phyloP scores from a whole-genome alignment of 2,797 vertebrate genomes.

The Girardinus metallicus region DNA sequence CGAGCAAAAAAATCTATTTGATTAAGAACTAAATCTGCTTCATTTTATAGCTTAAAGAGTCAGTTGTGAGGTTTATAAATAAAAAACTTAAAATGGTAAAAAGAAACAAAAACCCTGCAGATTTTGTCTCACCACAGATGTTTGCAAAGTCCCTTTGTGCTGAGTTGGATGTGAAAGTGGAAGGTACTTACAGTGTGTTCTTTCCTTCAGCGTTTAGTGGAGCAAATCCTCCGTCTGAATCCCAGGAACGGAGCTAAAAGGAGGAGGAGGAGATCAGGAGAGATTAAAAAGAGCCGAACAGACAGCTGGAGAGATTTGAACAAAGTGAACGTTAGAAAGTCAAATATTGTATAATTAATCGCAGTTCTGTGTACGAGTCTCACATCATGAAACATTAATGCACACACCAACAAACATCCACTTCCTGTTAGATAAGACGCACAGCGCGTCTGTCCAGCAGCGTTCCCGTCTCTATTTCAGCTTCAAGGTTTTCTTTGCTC shows the following conservation, averaged over 20 bases:
- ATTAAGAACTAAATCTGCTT: background rate
- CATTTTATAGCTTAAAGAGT: background rate
- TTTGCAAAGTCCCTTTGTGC: conserved; percentile 6
- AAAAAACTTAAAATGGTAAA: background rate
- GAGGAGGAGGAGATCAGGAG: conserved; percentile 34
- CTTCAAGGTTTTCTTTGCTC: conserved; percentile 65
- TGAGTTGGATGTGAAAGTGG: background rate
- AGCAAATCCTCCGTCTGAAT: conserved; percentile 26
- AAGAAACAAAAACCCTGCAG: conserved; percentile 21
- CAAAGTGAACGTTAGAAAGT: conserved; percentile 58
- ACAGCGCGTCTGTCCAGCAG: conserved; percentile 21
- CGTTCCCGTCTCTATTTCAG: conserved; percentile 35
- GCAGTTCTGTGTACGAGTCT: conserved; percentile 39
- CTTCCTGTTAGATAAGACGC: conserved; percentile 45
- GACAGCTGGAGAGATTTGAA: conserved; percentile 46
- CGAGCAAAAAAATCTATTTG: background rate
- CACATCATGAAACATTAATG: conserved; percentile 56
- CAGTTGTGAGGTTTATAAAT: background rate
- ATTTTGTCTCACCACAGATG: background rate
- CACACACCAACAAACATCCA: conserved; percentile 11
- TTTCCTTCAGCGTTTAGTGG: conserved; percentile 10
- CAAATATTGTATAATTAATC: conserved; percentile 67
- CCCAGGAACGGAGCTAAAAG: conserved; percentile 29
- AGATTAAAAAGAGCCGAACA: conserved; percentile 28
- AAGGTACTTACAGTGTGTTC: conserved; percentile 1